phyloP scores from a whole-genome alignment of 1,140 invertebrate species.

The Cecropterus lyciades region DNA sequence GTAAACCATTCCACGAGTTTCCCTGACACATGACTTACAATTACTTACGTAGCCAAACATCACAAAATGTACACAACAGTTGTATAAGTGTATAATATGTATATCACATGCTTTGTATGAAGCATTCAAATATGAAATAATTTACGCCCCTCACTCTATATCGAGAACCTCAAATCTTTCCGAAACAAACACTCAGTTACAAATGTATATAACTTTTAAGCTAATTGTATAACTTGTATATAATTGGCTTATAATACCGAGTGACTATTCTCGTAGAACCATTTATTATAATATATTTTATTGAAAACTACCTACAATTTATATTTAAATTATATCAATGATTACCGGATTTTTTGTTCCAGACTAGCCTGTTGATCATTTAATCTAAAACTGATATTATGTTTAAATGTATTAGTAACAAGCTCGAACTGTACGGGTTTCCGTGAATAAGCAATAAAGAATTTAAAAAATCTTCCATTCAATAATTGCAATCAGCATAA shows the following conservation, averaged over 20 bases:
- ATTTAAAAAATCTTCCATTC: not conserved
- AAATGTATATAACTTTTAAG: constrained; percentile 36
- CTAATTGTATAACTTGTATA: constrained; percentile 38
- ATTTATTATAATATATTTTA: constrained; percentile 34
- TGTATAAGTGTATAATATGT: constrained; percentile 51
- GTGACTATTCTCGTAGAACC: constrained; percentile 31
- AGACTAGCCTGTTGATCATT: not conserved
- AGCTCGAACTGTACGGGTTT: not conserved
- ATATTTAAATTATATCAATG: constrained; percentile 15
- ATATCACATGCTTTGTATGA: constrained; percentile 46
- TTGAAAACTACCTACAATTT: constrained; percentile 29
- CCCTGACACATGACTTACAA: constrained; percentile 69
- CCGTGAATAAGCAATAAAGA: not conserved
- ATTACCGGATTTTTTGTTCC: constrained; percentile 18
- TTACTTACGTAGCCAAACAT: constrained; percentile 73
- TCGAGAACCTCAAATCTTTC: constrained; percentile 22
- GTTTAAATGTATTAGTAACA: not conserved
- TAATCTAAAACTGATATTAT: not conserved
- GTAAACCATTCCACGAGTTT: constrained; percentile 43
- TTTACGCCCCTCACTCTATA: constrained; percentile 24
- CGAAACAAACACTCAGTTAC: constrained; percentile 15
- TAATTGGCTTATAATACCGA: constrained; percentile 34
- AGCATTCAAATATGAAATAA: constrained; percentile 38
- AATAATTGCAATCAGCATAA: constrained; percentile 18
- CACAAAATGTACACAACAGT: constrained; percentile 57